Evolutionary conservation across 2,113 vertebrate species (phyloP), one percentile per base, ranked within the genome.

Genomic region (Halichoeres trimaculatus): DNA sequence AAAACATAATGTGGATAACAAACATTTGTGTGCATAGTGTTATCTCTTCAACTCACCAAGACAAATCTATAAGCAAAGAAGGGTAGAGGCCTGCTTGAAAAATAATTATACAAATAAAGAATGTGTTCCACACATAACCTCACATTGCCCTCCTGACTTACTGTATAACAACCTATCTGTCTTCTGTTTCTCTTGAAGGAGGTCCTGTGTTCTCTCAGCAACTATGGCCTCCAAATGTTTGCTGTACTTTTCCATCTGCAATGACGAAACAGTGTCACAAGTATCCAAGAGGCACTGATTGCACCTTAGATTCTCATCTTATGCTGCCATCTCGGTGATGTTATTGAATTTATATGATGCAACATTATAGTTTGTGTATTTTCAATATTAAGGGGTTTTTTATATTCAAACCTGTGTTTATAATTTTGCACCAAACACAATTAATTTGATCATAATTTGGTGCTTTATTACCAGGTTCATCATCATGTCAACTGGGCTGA

Each of bases 241-340:
- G 70, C 94, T 95, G 82, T 95, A 95, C 40, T 94, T 95, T 82
- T 94, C 93, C 94, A 95, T 95, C 93, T 95, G 83, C n/a, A 81
- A 30, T 61, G 54, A 70, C 70, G 1, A 71, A 70, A 62, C 12
- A n/a, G n/a, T n/a, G n/a, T 30, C 1, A 53, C 40, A 70, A 7
- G 10, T 66, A 38, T 20, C 12, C 30, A 5, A 22, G 34, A 43
- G 22, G n/a, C 3, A 35, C 24, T 62, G 34, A 23, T n/a, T 30
- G 11, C 17, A 24, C 14, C 52, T 41, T 1, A 1, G 4, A 10
- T 30, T 40, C 9, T 4, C 14, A 5, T 3, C n/a, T 17, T 41
- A 26, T 78, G 24, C 45, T 36, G 61, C 56, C 10, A 10, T 55
- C 50, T 13, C 22, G 11, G 1, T 13, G 0, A 11, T 54, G 35